A percentile compares a stretch with the other conserved stretches of the same genome.
These are phyloP conservation scores for Periparus ater DNA, from an alignment of 2,797 vertebrate genomes.

Conservation along the genomic window DNA sequence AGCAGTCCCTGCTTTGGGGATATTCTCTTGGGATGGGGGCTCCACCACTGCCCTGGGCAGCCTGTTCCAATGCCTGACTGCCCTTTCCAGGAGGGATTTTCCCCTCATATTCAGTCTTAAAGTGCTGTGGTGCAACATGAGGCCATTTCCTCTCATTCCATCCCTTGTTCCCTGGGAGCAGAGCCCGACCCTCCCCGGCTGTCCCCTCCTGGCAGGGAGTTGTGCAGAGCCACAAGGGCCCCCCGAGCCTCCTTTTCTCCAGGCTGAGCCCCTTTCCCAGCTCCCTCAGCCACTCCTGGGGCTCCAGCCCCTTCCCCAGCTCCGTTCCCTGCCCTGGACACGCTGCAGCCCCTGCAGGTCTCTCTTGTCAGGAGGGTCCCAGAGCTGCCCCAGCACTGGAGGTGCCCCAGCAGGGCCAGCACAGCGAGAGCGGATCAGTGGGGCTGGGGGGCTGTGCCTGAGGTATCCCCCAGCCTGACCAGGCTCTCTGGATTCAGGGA, in stretches of 20 bases:
- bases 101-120: too few relatives aligned
- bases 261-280: not conserved
- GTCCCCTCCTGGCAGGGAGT: not conserved
- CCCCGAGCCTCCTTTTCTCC: not conserved
- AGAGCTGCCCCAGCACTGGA: not conserved
- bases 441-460: not conserved
- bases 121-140: not conserved
- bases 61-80: not conserved
- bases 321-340: not conserved
- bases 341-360: not conserved
- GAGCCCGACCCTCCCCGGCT: accelerated
- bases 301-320: not conserved
- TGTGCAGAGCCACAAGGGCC: not conserved
- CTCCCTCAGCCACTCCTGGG: not conserved
- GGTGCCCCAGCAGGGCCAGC: not conserved
- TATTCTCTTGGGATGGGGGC: not conserved
- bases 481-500: constrained; percentile 49
- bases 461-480: accelerated
- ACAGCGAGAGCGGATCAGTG: not conserved
- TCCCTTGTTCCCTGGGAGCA: not conserved
- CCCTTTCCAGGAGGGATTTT: not conserved
- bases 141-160: not conserved
- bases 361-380: not conserved
- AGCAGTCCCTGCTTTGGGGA: not conserved
- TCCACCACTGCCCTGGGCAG: not conserved